Conservation (phyloP, 2,113 vertebrate species). For the Rhinoderma darwinii region DNA sequence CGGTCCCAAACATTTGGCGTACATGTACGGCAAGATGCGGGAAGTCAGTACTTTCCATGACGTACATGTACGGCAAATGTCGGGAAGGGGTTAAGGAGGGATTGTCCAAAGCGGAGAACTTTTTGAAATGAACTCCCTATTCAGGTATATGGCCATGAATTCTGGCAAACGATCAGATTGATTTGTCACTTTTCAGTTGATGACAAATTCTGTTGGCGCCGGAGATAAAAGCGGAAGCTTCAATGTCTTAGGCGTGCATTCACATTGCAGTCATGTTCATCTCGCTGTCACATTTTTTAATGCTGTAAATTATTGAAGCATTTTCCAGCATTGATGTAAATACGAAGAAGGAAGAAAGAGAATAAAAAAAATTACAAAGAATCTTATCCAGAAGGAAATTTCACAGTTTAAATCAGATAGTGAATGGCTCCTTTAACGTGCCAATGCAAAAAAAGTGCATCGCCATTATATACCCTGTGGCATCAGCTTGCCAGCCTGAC, state of each 20-base stretch:
- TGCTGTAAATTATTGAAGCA: conserved; percentile 26
- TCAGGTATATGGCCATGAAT: background rate
- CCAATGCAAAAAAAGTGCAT: background rate
- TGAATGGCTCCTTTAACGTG: background rate
- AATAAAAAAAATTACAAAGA: conserved; percentile 19
- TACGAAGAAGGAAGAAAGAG: conserved; percentile 1
- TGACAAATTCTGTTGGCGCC: background rate
- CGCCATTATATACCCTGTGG: conserved; percentile 13
- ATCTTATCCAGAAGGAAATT: conserved; percentile 25
- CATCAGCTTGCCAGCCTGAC: background rate
- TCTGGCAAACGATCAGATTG: background rate
- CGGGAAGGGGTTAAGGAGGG: too few species aligned
- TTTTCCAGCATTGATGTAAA: conserved; percentile 1
- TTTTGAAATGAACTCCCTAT: background rate
- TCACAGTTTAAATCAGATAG: conserved; percentile 39
- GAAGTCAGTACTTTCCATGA: too few species aligned
- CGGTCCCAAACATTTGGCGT: too few species aligned
- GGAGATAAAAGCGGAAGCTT: conserved; percentile 8
- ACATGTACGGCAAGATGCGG: too few species aligned
- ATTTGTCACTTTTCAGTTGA: background rate
- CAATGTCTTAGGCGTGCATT: background rate
- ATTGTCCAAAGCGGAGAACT: too few species aligned
- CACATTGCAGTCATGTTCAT: conserved; percentile 29
- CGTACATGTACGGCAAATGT: too few species aligned
- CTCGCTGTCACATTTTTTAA: conserved; percentile 21